Percentiles rank a stretch among this genome's conserved stretches.
Evolutionary conservation across 1,140 invertebrate species (phyloP).

Genomic region (Drosophila suzukii): DNA sequence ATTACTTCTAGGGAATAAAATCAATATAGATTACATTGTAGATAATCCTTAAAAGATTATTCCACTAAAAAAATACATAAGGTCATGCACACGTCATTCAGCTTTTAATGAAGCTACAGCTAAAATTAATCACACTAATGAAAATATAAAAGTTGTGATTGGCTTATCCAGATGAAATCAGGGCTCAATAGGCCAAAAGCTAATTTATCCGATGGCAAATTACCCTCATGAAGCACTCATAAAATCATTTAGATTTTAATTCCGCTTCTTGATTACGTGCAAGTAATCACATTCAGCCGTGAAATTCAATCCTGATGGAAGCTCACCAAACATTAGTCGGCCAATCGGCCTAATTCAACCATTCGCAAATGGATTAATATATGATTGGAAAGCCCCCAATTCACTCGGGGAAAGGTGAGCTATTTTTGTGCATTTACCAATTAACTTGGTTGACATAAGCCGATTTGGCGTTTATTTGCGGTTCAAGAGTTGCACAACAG

Average conservation of each 20-base stretch:
- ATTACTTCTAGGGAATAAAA: too few relatives aligned
- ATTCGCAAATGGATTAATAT: slow-evolving; percentile 18
- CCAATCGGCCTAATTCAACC: slow-evolving; percentile 27
- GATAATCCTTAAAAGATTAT: too few relatives aligned
- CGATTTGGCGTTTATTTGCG: slow-evolving; percentile 46
- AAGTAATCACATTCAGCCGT: slow-evolving; percentile 24
- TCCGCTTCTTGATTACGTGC: slow-evolving; percentile 17
- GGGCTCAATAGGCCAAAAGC: background rate
- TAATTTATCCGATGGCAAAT: background rate
- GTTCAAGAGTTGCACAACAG: slow-evolving; percentile 40
- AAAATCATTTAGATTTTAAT: slow-evolving; percentile 11
- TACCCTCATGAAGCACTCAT: background rate
- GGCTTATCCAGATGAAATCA: background rate
- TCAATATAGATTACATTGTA: too few relatives aligned
- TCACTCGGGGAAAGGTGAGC: slow-evolving; percentile 5
- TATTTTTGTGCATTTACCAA: slow-evolving; percentile 62
- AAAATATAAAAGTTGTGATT: background rate
- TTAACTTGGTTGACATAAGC: slow-evolving; percentile 74
- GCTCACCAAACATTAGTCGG: slow-evolving; percentile 25
- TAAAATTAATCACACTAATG: background rate
- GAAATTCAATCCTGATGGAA: slow-evolving; percentile 29
- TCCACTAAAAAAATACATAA: too few relatives aligned
- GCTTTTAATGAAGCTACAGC: background rate
- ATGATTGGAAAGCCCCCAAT: slow-evolving; percentile 20
- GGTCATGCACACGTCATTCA: too few relatives aligned